These are phyloP conservation scores for Erebia ligea DNA, from an alignment of 2,888 invertebrate species.

Conservation along the genomic window DNA sequence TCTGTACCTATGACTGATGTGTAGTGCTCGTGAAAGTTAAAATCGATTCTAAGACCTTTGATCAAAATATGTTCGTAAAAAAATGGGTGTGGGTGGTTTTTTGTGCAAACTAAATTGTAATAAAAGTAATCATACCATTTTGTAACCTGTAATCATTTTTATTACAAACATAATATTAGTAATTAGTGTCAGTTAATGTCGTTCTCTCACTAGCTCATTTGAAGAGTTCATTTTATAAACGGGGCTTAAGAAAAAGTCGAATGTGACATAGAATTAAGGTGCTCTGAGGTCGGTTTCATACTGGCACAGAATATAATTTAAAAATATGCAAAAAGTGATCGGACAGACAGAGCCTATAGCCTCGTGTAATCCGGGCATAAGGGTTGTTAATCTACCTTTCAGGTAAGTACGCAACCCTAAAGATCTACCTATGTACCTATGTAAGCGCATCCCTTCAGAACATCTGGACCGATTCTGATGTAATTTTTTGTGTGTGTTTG, in stretches of 20 bases:
- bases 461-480: no score
- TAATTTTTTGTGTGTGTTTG: no score
- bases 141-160: constrained; percentile 1
- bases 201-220: background rate
- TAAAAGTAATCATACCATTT: background rate
- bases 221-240: background rate
- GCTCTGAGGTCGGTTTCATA: no score
- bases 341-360: no score
- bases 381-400: no score
- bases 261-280: background rate
- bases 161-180: background rate
- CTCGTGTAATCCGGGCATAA: no score
- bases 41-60: constrained; percentile 52
- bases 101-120: constrained; percentile 13
- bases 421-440: no score
- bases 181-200: background rate
- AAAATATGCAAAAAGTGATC: no score
- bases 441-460: no score
- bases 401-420: no score
- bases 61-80: constrained; percentile 39
- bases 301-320: no score
- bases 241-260: background rate
- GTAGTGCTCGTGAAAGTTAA: constrained; percentile 55
- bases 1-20: constrained; percentile 47
- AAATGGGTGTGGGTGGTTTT: constrained; percentile 30